Evolutionary conservation across 2,888 invertebrate genomes (phyloP).

Genomic region (Tetranychus piercei): DNA sequence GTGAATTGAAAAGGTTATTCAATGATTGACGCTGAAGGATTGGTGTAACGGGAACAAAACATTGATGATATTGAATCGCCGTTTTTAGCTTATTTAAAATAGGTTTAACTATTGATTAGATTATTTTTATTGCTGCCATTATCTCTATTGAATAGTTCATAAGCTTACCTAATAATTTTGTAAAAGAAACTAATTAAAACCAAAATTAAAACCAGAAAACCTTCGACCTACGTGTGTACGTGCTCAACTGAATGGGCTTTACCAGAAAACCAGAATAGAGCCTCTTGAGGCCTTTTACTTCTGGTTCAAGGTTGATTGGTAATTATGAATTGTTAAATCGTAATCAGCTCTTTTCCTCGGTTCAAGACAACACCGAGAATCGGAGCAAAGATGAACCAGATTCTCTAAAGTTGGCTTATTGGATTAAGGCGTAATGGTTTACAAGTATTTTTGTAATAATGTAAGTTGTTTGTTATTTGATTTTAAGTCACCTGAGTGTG

Average conservation of each 20-base stretch:
- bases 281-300: constrained; percentile 1
- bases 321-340: neutral
- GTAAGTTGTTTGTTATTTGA: neutral
- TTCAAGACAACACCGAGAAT: too few relatives aligned
- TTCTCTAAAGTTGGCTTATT: neutral
- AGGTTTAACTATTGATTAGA: too few relatives aligned
- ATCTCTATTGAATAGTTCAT: neutral
- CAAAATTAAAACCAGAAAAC: neutral
- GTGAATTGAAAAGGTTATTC: too few relatives aligned
- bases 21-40: too few relatives aligned
- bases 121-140: too few relatives aligned
- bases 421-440: neutral
- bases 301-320: neutral
- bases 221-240: neutral
- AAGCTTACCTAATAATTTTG: neutral
- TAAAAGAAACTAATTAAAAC: neutral
- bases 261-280: neutral
- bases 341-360: neutral
- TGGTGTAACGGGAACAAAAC: too few relatives aligned
- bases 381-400: neutral
- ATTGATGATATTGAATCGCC: too few relatives aligned
- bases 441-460: neutral
- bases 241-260: neutral
- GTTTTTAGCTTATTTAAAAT: too few relatives aligned
- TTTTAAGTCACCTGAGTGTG: neutral